Percentiles rank a stretch among this genome's conserved stretches.
Evolutionary conservation across 2,113 vertebrate genomes (phyloP).

Genomic region (Circaetus gallicus): DNA sequence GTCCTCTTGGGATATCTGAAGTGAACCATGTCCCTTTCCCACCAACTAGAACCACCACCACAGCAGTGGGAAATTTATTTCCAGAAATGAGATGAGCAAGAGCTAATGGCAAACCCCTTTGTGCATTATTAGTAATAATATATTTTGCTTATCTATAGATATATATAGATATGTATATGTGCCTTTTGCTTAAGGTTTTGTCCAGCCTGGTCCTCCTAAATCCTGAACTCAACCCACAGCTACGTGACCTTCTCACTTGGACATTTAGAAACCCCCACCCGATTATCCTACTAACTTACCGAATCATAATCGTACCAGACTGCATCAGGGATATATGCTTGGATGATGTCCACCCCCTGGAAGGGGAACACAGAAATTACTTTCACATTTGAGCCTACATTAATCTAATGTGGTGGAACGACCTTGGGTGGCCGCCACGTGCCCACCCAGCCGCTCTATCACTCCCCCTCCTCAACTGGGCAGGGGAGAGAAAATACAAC

Average conservation of each 20-base stretch:
- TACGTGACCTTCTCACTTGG: background rate
- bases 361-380: background rate
- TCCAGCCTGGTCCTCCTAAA: too few relatives aligned
- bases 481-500: background rate
- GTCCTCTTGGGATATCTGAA: background rate
- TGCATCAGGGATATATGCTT: slow-evolving; percentile 85
- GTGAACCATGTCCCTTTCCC: background rate
- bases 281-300: slow-evolving; percentile 68
- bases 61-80: background rate
- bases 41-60: background rate
- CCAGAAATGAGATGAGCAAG: background rate
- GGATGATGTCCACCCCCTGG: slow-evolving; percentile 69
- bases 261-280: too few relatives aligned
- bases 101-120: background rate
- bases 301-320: slow-evolving; percentile 91
- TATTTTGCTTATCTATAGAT: background rate
- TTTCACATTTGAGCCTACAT: too few relatives aligned
- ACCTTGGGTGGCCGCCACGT: background rate
- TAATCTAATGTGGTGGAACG: background rate
- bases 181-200: background rate
- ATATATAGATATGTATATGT: too few relatives aligned
- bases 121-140: background rate
- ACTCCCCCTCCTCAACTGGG: background rate
- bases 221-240: background rate
- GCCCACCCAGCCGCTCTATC: background rate